Base-by-base conservation (phyloP, 1,140 invertebrate species). In the Melitaea cinxia region DNA sequence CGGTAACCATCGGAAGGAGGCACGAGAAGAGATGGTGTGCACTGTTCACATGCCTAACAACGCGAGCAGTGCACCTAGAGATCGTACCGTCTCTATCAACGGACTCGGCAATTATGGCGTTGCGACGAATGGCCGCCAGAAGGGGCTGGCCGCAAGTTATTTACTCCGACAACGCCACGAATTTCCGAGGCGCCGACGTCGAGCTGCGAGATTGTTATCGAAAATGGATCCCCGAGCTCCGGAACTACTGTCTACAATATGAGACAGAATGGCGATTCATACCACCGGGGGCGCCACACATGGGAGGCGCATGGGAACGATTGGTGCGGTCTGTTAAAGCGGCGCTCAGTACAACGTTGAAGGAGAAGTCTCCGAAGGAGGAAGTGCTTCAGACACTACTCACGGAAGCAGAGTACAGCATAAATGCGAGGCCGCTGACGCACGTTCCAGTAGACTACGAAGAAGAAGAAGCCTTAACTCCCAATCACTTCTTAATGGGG, bases 291-390 rank as follows among this genome's bases (percentile, higher is more conserved):
- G 74, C 77, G 0, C 81, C 85, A 0, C 78, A 89, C 53, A 83
- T 88, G 71, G 86, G 85, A 4, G 86, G 86, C 1, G 73, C 75
- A 0, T 91, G 89, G 87, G 87, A 91, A 49, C 60, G 83, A 1
- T 35, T 83, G 6, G 78, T 91, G 1, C 64, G 80, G 1, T 72
- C 70, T 0, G 78, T 85, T 0, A 88, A 91, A 56, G 69, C 68
- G 4, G 72, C 81, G 2, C 58, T 90, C 39, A 4, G 26, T 21
- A 39, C 47, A 6, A 26, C 47, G 2, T 21, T 66, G 14, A 66
- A 52, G 14, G 50, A 59, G n/a, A 42, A 50, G 24, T 39, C 55
- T 14, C 54, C 52, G 5, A 4, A 52, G 1, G 56, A 59, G 9
- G 56, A 60, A 12, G 39, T 24, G 4, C 21, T 66, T 1, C 5